Base-by-base conservation (phyloP, 1,140 invertebrate species). In the Euura lappo region DNA sequence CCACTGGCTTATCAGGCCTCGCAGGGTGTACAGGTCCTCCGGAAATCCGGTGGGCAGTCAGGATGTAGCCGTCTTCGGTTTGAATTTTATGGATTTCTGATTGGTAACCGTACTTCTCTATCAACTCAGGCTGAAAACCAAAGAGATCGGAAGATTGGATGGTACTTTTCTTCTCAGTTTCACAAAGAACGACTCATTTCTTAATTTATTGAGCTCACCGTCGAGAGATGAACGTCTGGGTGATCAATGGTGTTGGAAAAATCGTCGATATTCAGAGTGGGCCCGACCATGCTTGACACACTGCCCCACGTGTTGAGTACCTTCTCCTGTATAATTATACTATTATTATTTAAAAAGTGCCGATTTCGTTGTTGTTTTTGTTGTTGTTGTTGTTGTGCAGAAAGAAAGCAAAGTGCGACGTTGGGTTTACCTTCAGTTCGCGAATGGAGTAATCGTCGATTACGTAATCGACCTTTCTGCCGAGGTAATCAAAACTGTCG, bases 21-120 rank as follows among this genome's bases (percentile, higher is more conserved):
- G n/a, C 64, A 28, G 70, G 66, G 68, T 76, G 76, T 6, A 85
- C 76, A 76, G 88, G 83, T 69, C 83, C 81, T n/a, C 84, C 76
- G 2, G 88, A 87, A 71, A 93, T 91, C 67, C 91, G 83, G 78
- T 91, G 89, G 46, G 91, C 72, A 73, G 87, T 88, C 60, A 93
- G 79, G 4, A 91, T 85, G 75, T 92, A 93, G 10, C 90, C 90
- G 79, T 93, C 92, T 45, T 85, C 78, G 1, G 91, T 92, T 42
- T 82, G 74, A 0, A 91, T 84, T 47, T 81, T 46, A 74, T 91
- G 87, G 3, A 78, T 83, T 81, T 92, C 91, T 1, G 86, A 81
- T 45, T 85, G 85, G 75, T 91, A 93, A 67, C 92, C 91, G 78
- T 89, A 81, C 65, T 87, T 81, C 11, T 87, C 85, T 51, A 92